Evolutionary conservation across 2,797 vertebrate genomes (phyloP), one percentile per base, ranked within the genome.

Genomic region (Enteromius argenteus): DNA sequence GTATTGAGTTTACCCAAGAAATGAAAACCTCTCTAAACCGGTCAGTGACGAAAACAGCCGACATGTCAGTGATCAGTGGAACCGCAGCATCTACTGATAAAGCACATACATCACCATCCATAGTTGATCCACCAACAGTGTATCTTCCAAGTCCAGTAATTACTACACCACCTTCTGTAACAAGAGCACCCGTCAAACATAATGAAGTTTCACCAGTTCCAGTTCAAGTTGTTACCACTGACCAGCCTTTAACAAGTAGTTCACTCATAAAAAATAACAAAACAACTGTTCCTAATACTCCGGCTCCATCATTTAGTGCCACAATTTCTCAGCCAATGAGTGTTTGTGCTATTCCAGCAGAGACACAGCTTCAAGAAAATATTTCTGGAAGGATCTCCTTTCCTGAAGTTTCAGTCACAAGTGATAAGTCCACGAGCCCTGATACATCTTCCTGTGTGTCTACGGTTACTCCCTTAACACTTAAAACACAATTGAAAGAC

Each of bases 61-160:
- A 15, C 1, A 71, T 76, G 21, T 88, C 94, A 85, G 83, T 89
- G 85, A 93, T 92, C 86, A 89, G 87, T 90, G 86, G 71, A 71
- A 84, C 30, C 21, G 17, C 27, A 46, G 1, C 56, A 73, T 32
- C 68, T 56, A 30, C 44, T 82, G 35, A 32, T 68, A n/a, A 78
- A 80, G 23, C 66, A 66, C 1, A 56, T 39, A 58, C 62, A 19
- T 75, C 72, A 4, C 58, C 62, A n/a, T 73, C 51, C 3, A 53
- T 46, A 15, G 44, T 51, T 10, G 27, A 71, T 37, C 15, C 13
- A 39, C 49, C 80, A 2, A 68, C 6, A 13, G 73, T 74, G 46
- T 17, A 75, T 83, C 32, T 68, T 42, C 13, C 60, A 71, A 71
- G 71, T 76, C 44, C 51, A 56, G 66, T 6, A 75, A 46, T 8